These are phyloP conservation scores for Amia ocellicauda DNA, from an alignment of 2,113 vertebrate species.

Conservation along the genomic window DNA sequence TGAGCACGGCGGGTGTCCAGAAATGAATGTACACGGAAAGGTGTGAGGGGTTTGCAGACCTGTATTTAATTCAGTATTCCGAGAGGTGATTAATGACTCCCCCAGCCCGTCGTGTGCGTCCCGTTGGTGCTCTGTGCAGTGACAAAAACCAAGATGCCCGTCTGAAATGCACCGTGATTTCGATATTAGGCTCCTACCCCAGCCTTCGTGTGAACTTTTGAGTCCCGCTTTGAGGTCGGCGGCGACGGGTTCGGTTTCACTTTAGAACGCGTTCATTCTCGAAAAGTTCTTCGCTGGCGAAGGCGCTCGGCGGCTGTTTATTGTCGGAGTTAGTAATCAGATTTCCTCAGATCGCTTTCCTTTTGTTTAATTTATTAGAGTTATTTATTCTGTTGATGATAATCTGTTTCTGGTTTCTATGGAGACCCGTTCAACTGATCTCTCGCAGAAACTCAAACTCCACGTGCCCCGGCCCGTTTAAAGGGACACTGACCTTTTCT, in stretches of 20 bases:
- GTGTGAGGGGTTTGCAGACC: no score
- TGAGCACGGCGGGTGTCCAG: no score
- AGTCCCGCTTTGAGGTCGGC: no score
- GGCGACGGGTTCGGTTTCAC: slow-evolving; percentile 24
- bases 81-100: no score
- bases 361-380: slow-evolving; percentile 87
- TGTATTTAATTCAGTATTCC: no score
- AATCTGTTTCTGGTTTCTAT: slow-evolving; percentile 88
- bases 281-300: slow-evolving; percentile 13
- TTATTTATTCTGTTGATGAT: slow-evolving; percentile 89
- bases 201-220: no score
- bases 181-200: no score
- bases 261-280: slow-evolving; percentile 15
- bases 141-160: no score
- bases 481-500: slow-evolving; percentile 66
- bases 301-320: slow-evolving; percentile 33
- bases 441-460: slow-evolving; percentile 84
- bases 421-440: slow-evolving; percentile 87
- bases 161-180: no score
- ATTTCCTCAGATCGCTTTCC: slow-evolving; percentile 79
- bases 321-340: slow-evolving; percentile 77
- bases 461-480: slow-evolving; percentile 76
- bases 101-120: no score
- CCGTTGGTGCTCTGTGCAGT: no score
- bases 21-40: no score